Base-by-base conservation (phyloP, 2,888 invertebrate genomes). In the Ganaspis brasiliensis region DNA sequence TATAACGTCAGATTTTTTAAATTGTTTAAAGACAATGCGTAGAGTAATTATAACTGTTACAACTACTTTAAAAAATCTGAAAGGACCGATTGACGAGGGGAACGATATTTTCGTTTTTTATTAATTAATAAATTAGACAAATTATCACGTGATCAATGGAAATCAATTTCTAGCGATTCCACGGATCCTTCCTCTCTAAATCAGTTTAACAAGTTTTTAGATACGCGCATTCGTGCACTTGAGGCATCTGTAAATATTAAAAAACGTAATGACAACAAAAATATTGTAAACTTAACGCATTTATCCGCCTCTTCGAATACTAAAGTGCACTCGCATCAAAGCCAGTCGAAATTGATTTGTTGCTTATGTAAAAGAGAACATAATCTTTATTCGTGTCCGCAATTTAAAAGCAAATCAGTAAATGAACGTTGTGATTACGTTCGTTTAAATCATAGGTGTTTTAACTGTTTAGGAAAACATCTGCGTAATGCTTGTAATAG, bases 71-170 rank as follows among this genome's bases (percentile, higher is more conserved):
- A 49, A 5, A 70, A 70, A 52, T 52, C 37, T 49, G 1, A 16
- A 24, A 2, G 45, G 24, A 9, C 70, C 70, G 1, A 21, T 70
- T 21, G n/a, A 70, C 16, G 45, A 70, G 21, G 49, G 24, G 3
- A 49, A 49, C 12, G 70, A 70, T 45, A 10, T 70, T 2, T 21
- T 70, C 16, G 14, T 70, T 70, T 70, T 5, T 12, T 70, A 26
- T 40, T 70, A 10, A 37, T 70, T 4, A 70, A 37, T 24, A 37
- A 70, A 14, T 49, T 70, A 31, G 16, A 49, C 14, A 49, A 70
- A 70, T 4, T 10, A 8, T 70, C 70, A 8, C 70, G 49, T 1
- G 70, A 70, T 16, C 70, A 49, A 49, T 49, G 49, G 49, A 45
- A 49, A 5, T 19, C 45, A 5, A 14, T 14, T 3, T 14, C 6